Evolutionary conservation across 2,113 vertebrate species (phyloP).

Genomic region (Cathartes aura): DNA sequence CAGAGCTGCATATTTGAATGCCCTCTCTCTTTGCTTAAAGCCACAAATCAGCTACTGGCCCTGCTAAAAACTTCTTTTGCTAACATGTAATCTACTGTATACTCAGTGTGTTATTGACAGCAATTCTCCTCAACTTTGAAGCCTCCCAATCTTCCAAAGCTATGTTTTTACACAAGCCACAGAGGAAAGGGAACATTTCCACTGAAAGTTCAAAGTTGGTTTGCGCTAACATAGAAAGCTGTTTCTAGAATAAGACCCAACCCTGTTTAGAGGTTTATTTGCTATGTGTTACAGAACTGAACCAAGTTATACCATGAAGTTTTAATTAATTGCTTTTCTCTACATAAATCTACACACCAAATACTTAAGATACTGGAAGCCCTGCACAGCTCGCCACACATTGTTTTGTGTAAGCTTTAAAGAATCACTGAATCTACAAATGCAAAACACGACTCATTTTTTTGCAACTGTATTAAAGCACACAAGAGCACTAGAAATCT

Average conservation of each 20-base stretch:
- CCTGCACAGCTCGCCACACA: not conserved
- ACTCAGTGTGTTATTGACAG: not conserved
- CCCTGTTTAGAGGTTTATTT: not conserved
- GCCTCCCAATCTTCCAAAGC: not conserved
- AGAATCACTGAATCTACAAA: not conserved
- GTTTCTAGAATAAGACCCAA: not conserved
- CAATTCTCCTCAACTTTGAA: not conserved
- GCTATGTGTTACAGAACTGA: not conserved
- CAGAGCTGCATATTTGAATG: not conserved
- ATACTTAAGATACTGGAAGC: not conserved
- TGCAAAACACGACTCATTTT: not conserved
- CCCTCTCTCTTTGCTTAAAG: not conserved
- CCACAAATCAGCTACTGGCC: not conserved
- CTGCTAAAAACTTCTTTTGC: not conserved
- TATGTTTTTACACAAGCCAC: not conserved
- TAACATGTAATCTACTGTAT: slow-evolving; percentile 9
- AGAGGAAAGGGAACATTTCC: not conserved
- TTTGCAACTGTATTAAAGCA: not conserved
- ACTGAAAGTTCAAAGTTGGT: not conserved
- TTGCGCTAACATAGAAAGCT: not conserved
- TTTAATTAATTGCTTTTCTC: not conserved
- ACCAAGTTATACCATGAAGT: not conserved
- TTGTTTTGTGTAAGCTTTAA: not conserved
- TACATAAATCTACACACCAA: not conserved
- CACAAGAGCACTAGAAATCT: not conserved